Base-by-base conservation (phyloP, 1,140 invertebrate genomes). In the Phymorhynchus buccinoides region DNA sequence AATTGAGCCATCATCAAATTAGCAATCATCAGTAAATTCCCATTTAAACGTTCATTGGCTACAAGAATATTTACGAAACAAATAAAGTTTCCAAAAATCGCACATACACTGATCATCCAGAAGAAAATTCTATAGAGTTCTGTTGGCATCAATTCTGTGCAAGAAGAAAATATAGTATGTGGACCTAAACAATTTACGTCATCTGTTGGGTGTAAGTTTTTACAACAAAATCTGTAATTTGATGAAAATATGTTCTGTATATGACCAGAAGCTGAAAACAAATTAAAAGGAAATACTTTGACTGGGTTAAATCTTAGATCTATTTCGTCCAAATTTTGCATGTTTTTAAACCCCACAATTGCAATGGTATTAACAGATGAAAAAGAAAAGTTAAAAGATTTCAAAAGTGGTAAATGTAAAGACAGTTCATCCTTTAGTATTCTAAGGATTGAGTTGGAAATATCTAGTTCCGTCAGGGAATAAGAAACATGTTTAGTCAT, bases 211-310 rank as follows among this genome's bases (percentile, higher is more conserved):
- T 41, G 62, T n/a, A 84, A 56, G 14, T 71, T 73, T 1, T 56
- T 41, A 81, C 88, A 89, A 84, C 88, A 89, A 18, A 89, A 44
- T n/a, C 52, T 82, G 52, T 82, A 88, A 9, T 80, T 84, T n/a
- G 87, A 84, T 0, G 86, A 77, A 18, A 75, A 30, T 27, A 89
- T n/a, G 1, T 78, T 44, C 22, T 83, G 35, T 56, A 89, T 80
- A 39, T 83, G 84, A 7, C 18, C 52, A 35, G 81, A 62, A 9
- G 48, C 83, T n/a, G 84, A 44, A 30, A 89, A 87, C 18, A 88
- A 82, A 32, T 84, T 48, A 7, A 44, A 14, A 6, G 77, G 75
- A 32, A 86, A 84, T 12, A 30, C 39, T 1, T 52, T 39, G 16
- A 89, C 80, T 4, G 62, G 22, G 66, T 87, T 86, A n/a, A 71